phyloP scores from a whole-genome alignment of 2,113 vertebrate genomes.

The Drymodes brunneopygia region DNA sequence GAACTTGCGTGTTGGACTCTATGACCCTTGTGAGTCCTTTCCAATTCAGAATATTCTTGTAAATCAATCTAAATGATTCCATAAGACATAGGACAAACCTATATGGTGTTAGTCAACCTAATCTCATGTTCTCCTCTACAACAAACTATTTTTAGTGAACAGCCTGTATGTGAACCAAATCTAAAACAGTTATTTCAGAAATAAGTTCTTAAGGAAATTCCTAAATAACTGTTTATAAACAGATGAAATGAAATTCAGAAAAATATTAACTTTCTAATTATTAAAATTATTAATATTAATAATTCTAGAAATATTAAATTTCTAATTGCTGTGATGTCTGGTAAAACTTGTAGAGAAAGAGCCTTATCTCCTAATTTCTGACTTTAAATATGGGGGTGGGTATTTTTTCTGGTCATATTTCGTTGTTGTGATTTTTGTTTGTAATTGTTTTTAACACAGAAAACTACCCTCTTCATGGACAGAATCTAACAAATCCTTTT shows the following conservation, averaged over 20 bases:
- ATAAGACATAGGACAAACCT: not conserved
- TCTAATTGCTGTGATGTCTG: not conserved
- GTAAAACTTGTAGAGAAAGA: not conserved
- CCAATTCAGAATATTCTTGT: not conserved
- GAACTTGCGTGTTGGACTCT: not conserved
- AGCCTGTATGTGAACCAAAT: not conserved
- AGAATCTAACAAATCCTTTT: not conserved
- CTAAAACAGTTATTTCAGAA: not conserved
- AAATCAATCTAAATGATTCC: not conserved
- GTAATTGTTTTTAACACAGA: not conserved
- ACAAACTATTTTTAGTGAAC: not conserved
- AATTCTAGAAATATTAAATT: too few relatives aligned
- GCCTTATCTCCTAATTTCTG: slow-evolving; percentile 35
- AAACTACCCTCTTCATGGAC: not conserved
- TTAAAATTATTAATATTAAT: too few relatives aligned
- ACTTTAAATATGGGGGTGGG: not conserved
- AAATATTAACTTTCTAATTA: too few relatives aligned
- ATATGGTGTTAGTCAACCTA: not conserved
- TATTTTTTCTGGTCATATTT: not conserved
- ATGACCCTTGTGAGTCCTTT: not conserved
- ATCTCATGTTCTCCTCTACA: not conserved
- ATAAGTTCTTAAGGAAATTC: not conserved
- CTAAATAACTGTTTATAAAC: not conserved
- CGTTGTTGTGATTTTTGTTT: not conserved
- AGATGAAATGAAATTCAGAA: not conserved